phyloP scores from a whole-genome alignment of 2,797 vertebrate genomes.

The Myripristis jacobus region DNA sequence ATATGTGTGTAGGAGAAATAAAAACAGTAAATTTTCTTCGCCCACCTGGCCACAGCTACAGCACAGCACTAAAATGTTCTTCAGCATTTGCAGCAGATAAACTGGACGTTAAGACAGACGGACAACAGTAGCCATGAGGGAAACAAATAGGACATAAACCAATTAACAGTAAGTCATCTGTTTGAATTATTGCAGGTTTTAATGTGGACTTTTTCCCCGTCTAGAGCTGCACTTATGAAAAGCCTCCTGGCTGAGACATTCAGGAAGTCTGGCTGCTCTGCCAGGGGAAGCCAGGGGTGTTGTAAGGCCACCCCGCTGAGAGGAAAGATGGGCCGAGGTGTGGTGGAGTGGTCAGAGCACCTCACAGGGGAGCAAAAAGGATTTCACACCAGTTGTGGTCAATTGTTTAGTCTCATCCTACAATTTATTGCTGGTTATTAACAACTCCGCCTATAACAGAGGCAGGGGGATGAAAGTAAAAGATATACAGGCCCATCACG shows the following conservation, averaged over 20 bases:
- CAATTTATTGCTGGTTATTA: conserved; percentile 44
- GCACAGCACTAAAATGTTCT: conserved; percentile 4
- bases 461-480: conserved; percentile 41
- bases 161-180: conserved; percentile 47
- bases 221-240: conserved; percentile 44
- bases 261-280: conserved; percentile 83
- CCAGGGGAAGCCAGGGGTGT: conserved; percentile 55
- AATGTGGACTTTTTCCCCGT: conserved; percentile 39
- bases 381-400: conserved; percentile 84
- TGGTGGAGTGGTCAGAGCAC: conserved; percentile 69
- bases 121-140: conserved; percentile 63
- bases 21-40: not conserved
- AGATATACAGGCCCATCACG: conserved; percentile 2
- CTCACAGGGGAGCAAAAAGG: conserved; percentile 79
- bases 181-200: conserved; percentile 57
- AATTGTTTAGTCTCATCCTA: conserved; percentile 67
- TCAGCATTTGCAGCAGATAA: conserved; percentile 9
- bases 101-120: conserved; percentile 33
- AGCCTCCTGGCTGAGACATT: conserved; percentile 63
- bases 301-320: conserved; percentile 58
- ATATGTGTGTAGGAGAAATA: conserved; percentile 4
- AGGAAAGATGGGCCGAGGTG: conserved; percentile 80
- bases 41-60: not conserved
- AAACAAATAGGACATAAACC: conserved; percentile 62
- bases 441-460: conserved; percentile 52